Evolutionary conservation across 2,797 vertebrate genomes (phyloP).

Genomic region (Lacerta viridis): DNA sequence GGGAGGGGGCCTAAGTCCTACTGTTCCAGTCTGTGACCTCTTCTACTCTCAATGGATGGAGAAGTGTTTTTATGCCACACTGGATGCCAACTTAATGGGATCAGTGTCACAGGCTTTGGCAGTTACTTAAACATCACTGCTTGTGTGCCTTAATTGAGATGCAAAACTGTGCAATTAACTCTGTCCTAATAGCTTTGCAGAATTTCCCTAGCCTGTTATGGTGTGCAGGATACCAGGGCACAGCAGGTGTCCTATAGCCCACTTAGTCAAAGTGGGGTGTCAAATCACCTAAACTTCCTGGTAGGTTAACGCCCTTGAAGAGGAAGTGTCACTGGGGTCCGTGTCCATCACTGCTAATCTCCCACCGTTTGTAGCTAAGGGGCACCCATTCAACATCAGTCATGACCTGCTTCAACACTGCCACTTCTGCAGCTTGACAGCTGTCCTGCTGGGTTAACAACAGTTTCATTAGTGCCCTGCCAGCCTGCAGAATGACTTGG

Average conservation of each 20-base stretch:
- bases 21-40: conserved; percentile 7
- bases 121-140: neutral
- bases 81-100: neutral
- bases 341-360: neutral
- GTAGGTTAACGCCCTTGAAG: neutral
- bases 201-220: neutral
- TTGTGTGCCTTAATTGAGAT: accelerated
- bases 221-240: neutral
- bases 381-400: neutral
- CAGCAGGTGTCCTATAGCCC: neutral
- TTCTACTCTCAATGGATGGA: neutral
- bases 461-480: conserved; percentile 38
- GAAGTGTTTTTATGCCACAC: neutral
- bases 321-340: neutral
- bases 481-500: conserved; percentile 6
- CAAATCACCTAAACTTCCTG: neutral
- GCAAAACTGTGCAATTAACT: neutral
- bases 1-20: neutral
- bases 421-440: neutral
- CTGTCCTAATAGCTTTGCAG: neutral
- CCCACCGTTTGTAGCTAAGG: neutral
- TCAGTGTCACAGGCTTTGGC: neutral
- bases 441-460: conserved; percentile 16
- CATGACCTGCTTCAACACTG: conserved; percentile 2
- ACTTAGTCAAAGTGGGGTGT: neutral